A percentile compares a stretch with the other conserved stretches of the same genome.
Conservation (phyloP, 2,888 invertebrate species). For the Margaritifera margaritifera region DNA sequence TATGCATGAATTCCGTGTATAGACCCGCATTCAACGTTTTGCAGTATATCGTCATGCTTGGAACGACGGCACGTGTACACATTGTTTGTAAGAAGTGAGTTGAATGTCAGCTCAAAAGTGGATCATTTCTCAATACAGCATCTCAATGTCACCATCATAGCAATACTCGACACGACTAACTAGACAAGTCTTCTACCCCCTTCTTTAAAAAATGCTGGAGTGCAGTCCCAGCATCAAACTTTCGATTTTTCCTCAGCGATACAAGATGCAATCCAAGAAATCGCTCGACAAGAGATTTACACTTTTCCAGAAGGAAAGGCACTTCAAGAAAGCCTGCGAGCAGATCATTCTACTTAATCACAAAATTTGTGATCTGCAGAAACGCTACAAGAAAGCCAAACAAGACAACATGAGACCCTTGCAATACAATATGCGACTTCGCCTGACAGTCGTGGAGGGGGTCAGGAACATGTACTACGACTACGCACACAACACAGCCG, state of each 20-base stretch:
- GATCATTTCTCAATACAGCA: too few relatives aligned
- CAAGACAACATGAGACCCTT: conserved; percentile 46
- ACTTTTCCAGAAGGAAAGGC: conserved; percentile 36
- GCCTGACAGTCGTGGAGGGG: conserved; percentile 56
- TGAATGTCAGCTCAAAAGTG: too few relatives aligned
- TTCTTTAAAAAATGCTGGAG: too few relatives aligned
- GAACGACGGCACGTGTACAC: too few relatives aligned
- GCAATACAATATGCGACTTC: conserved; percentile 54
- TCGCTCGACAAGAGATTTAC: conserved; percentile 21
- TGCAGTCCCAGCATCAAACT: too few relatives aligned
- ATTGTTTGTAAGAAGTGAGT: too few relatives aligned
- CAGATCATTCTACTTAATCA: conserved; percentile 53
- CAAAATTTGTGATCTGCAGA: conserved; percentile 41
- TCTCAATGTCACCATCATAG: too few relatives aligned
- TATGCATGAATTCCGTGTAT: too few relatives aligned
- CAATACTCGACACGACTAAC: too few relatives aligned
- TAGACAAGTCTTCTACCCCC: too few relatives aligned
- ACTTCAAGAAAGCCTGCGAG: conserved; percentile 50
- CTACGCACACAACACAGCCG: conserved; percentile 52
- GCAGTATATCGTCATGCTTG: too few relatives aligned
- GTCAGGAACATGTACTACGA: conserved; percentile 62
- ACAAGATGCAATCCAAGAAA: conserved; percentile 20
- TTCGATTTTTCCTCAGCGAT: conserved; percentile 11
- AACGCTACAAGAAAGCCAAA: conserved; percentile 50
- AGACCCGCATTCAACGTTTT: too few relatives aligned